Evolutionary conservation across 2,888 invertebrate species (phyloP).

Genomic region (Heterodera filipjevi): DNA sequence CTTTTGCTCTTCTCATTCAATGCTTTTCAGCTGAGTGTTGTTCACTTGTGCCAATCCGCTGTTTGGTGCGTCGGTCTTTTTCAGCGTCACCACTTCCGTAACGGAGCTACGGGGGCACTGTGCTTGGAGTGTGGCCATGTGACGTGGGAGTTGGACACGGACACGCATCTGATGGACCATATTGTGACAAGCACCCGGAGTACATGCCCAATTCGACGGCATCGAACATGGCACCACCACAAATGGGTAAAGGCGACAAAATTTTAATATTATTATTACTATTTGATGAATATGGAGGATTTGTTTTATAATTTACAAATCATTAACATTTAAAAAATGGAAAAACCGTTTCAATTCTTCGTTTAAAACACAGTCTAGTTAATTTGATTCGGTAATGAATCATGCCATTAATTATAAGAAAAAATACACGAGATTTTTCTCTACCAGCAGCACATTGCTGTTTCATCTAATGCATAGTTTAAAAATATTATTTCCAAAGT

Average conservation of each 20-base stretch:
- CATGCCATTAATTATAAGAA: no score
- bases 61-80: background rate
- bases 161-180: background rate
- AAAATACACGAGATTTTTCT: no score
- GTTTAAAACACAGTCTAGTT: no score
- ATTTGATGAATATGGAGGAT: no score
- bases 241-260: background rate
- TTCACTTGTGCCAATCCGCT: background rate
- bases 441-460: no score
- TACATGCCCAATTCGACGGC: background rate
- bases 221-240: background rate
- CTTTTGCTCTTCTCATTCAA: background rate
- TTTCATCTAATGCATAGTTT: no score
- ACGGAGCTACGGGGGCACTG: background rate
- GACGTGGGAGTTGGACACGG: slow-evolving; percentile 5
- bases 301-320: no score
- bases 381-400: no score
- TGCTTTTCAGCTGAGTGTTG: background rate
- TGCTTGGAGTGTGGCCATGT: slow-evolving; percentile 5
- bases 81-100: background rate
- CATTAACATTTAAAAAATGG: no score
- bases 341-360: no score
- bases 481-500: no score
- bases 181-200: background rate
- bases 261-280: no score